Base-by-base conservation (phyloP, 1,140 invertebrate genomes). In the Eurosta solidaginis region DNA sequence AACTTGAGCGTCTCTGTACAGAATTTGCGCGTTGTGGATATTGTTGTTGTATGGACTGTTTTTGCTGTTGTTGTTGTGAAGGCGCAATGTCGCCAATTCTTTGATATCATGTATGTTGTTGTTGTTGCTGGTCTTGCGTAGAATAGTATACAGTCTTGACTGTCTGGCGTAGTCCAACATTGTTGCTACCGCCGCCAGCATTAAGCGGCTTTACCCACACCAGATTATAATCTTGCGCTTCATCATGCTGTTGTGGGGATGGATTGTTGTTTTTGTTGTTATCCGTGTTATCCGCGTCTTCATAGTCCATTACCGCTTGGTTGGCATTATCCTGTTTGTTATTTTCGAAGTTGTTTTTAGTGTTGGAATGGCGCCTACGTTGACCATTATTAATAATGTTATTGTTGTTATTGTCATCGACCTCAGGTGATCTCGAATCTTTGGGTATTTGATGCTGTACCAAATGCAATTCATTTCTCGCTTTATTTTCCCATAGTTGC, bases 401-500 rank as follows among this genome's bases (percentile, higher is more conserved):
- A 45, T 77, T 78, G 9, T 36, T 45, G 52, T 54, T 68, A 25
- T 77, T 75, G 25, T 50, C 79, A 68, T 81, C 81, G 63, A 81
- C 80, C 78, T 87, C 84, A 68, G 83, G 82, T 36, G 82, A 80
- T 63, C 82, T 83, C 9, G 76, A 20, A 29, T 82, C 81, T 81
- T 79, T 77, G 14, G 44, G 45, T 47, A 79, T 42, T 50, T 59
- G 59, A n/a, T 77, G 80, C n/a, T 78, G 59, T 33, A 87, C 80
- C 74, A 68, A 33, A 40, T 87, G 84, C 76, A 89, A 78, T 77
- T 91, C 88, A 82, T 90, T 87, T 82, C 90, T 89, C 54, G 90
- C 90, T 82, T 90, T 90, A 82, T 88, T 88, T 79, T 90, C 89
- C 90, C 90, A 91, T 59, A 89, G 83, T 79, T 88, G 88, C 81